phyloP scores from a whole-genome alignment of 2,888 invertebrate species.

The Aphelenchoides bicaudatus region DNA sequence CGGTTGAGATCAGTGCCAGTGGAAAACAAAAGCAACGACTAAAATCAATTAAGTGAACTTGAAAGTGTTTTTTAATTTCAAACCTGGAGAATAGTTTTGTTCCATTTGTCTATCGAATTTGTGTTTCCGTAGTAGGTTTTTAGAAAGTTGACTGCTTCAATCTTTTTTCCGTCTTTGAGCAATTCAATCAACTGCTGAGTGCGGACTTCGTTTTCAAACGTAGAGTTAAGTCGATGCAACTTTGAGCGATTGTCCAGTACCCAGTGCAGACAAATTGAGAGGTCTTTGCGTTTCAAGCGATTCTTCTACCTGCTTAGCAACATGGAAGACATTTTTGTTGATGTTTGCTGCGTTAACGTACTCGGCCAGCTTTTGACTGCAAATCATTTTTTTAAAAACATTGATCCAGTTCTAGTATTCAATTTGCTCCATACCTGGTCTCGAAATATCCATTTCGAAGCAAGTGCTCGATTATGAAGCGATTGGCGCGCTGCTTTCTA shows the following conservation, averaged over 20 bases:
- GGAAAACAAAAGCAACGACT: background rate
- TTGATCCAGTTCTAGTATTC: too few species aligned
- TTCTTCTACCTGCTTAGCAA: conserved; percentile 36
- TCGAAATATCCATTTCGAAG: conserved; percentile 82
- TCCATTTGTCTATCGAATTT: conserved; percentile 23
- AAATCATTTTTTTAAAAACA: too few species aligned
- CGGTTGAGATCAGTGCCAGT: too few species aligned
- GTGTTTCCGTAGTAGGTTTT: conserved; percentile 12
- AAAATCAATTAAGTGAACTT: background rate
- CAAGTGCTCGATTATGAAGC: conserved; percentile 94
- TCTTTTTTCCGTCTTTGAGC: conserved; percentile 73
- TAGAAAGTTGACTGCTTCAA: conserved; percentile 78
- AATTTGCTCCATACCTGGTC: too few species aligned
- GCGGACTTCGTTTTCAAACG: conserved; percentile 87
- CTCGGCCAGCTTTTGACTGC: conserved; percentile 79
- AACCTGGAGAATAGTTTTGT: conserved; percentile 2
- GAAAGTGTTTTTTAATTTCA: background rate
- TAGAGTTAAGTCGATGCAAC: conserved; percentile 67
- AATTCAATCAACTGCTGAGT: conserved; percentile 75
- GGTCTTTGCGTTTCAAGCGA: conserved; percentile 27
- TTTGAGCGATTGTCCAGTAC: conserved; percentile 64
- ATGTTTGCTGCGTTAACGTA: conserved; percentile 66
- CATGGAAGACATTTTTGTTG: conserved; percentile 44
- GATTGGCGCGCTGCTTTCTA: conserved; percentile 81
- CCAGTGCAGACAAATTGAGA: conserved; percentile 59